These are phyloP conservation scores for Gymnogyps californianus DNA, from an alignment of 2,113 vertebrate genomes.

Conservation along the genomic window DNA sequence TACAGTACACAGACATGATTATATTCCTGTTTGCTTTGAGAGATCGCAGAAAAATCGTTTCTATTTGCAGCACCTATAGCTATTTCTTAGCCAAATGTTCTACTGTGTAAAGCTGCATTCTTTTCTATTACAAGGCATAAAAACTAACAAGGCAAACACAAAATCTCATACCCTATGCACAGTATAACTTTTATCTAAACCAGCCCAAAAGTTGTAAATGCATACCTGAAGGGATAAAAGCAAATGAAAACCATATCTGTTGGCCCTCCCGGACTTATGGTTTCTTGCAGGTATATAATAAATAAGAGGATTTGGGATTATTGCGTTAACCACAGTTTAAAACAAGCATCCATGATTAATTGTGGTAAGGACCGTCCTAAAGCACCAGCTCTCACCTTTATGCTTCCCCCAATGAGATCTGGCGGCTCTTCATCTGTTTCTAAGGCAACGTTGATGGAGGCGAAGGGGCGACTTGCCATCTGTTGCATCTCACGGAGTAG, in stretches of 20 bases:
- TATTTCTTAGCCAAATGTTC: constrained; percentile 11
- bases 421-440: constrained; percentile 98
- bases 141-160: neutral
- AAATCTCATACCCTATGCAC: neutral
- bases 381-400: constrained; percentile 85
- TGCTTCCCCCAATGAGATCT: constrained; percentile 96
- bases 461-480: constrained; percentile 99
- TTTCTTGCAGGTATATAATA: neutral
- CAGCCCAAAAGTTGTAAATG: neutral
- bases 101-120: neutral
- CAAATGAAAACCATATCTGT: neutral
- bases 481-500: constrained; percentile 99
- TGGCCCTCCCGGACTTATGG: neutral
- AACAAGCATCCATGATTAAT: neutral
- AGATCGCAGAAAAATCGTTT: neutral
- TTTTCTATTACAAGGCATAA: neutral
- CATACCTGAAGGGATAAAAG: neutral
- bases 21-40: neutral
- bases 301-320: neutral
- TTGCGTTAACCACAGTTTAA: neutral
- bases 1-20: neutral
- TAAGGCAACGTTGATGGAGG: constrained; percentile 97
- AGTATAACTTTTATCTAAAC: neutral
- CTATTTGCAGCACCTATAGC: constrained; percentile 2
- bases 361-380: neutral